phyloP scores from a whole-genome alignment of 2,888 invertebrate genomes.

The Gnatocerus cornutus region DNA sequence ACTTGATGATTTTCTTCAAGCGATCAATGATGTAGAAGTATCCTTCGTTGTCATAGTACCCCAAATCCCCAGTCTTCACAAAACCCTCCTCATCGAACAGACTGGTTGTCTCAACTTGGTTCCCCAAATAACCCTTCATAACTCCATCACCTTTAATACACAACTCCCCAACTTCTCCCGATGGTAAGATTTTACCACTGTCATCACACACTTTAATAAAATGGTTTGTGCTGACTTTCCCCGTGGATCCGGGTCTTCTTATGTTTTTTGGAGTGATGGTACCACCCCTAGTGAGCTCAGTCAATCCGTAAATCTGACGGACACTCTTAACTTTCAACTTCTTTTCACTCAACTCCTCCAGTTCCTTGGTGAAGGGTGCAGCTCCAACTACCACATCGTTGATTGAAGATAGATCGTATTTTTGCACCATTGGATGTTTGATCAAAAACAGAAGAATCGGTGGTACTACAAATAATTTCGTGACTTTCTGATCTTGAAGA shows the following conservation, averaged over 20 bases:
- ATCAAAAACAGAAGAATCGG: slow-evolving; percentile 41
- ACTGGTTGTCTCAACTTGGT: slow-evolving; percentile 76
- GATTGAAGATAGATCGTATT: slow-evolving; percentile 42
- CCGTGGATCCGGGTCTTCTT: slow-evolving; percentile 76
- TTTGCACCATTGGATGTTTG: slow-evolving; percentile 37
- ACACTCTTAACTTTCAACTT: slow-evolving; percentile 38
- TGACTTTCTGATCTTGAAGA: slow-evolving; percentile 40
- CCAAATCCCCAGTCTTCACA: slow-evolving; percentile 78
- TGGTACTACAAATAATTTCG: too few species aligned
- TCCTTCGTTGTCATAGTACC: slow-evolving; percentile 78
- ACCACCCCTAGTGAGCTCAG: slow-evolving; percentile 74
- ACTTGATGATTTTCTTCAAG: slow-evolving; percentile 91
- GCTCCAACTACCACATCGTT: slow-evolving; percentile 39
- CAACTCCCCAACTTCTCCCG: slow-evolving; percentile 82
- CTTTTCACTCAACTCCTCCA: slow-evolving; percentile 28
- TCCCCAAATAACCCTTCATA: slow-evolving; percentile 82
- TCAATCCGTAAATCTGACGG: slow-evolving; percentile 41
- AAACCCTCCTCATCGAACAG: slow-evolving; percentile 82
- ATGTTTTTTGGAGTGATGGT: background rate
- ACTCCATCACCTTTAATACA: slow-evolving; percentile 82
- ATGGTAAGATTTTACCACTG: slow-evolving; percentile 75
- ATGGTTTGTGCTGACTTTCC: slow-evolving; percentile 75
- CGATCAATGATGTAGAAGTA: slow-evolving; percentile 87
- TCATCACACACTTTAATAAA: slow-evolving; percentile 78
- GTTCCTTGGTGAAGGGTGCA: slow-evolving; percentile 23